Evolutionary conservation across 2,113 vertebrate genomes (phyloP).

Genomic region (Hyperopisus bebe): DNA sequence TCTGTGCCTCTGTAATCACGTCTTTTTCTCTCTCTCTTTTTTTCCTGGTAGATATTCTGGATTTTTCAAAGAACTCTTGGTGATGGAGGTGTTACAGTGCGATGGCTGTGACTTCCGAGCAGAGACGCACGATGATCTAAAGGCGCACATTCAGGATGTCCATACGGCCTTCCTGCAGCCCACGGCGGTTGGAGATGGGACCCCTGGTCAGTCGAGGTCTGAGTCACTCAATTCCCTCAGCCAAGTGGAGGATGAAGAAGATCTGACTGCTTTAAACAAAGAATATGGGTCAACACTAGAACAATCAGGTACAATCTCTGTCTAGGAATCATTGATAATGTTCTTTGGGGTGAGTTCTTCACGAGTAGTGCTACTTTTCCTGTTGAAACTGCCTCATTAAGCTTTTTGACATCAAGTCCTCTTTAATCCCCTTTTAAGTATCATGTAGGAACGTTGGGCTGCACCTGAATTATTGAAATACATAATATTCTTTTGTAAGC

Average conservation of each 20-base stretch:
- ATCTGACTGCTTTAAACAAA: slow-evolving; percentile 75
- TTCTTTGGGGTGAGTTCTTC: background rate
- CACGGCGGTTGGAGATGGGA: slow-evolving; percentile 79
- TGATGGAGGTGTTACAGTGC: slow-evolving; percentile 96
- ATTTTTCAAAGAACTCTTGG: slow-evolving; percentile 76
- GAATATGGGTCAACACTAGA: slow-evolving; percentile 74
- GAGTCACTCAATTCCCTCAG: slow-evolving; percentile 70
- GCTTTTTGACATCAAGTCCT: background rate
- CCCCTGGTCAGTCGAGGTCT: slow-evolving; percentile 57
- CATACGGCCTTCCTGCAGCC: slow-evolving; percentile 95
- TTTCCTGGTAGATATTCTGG: slow-evolving; percentile 68
- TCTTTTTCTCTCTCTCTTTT: background rate
- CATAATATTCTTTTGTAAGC: background rate
- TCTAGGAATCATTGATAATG: background rate
- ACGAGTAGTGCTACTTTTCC: background rate
- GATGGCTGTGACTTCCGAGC: slow-evolving; percentile 97
- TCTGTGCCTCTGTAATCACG: background rate
- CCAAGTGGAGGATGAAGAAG: slow-evolving; percentile 80
- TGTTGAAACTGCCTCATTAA: background rate
- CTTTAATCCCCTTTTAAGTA: background rate
- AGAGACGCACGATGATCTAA: slow-evolving; percentile 90
- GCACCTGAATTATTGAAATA: background rate
- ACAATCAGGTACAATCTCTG: slow-evolving; percentile 69
- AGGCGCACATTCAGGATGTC: slow-evolving; percentile 94
- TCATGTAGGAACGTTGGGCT: background rate